Evolutionary conservation across 2,888 invertebrate species (phyloP).

Genomic region (Megalurothrips usitatus): DNA sequence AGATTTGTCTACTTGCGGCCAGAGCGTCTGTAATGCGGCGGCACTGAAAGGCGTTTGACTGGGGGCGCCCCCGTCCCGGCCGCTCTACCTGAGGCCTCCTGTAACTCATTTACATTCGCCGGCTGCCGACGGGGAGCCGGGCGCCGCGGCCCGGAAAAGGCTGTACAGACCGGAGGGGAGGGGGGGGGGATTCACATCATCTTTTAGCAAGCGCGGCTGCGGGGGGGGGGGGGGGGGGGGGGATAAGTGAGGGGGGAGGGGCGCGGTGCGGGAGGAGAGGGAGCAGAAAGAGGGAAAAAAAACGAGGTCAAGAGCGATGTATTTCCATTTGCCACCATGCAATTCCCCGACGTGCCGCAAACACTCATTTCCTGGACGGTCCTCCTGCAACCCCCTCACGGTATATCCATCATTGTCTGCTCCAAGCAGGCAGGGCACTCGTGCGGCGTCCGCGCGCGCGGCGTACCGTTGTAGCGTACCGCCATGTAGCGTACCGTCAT

Average conservation of each 20-base stretch:
- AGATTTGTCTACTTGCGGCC: too few relatives aligned
- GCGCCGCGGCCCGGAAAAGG: not conserved
- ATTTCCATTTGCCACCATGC: constrained; percentile 13
- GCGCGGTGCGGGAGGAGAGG: not conserved
- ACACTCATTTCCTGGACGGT: not conserved
- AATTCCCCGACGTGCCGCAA: constrained; percentile 13
- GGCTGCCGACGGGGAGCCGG: not conserved
- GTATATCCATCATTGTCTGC: constrained; percentile 11
- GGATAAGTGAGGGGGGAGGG: not conserved
- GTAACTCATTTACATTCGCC: not conserved
- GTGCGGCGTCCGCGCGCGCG: too few relatives aligned
- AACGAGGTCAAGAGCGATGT: constrained; percentile 12
- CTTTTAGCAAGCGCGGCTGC: not conserved
- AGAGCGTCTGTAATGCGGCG: too few relatives aligned
- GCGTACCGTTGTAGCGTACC: not conserved
- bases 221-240: not conserved
- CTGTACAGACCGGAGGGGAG: not conserved
- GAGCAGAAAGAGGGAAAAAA: not conserved
- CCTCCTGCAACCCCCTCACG: not conserved
- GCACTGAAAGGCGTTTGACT: too few relatives aligned
- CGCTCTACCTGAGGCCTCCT: too few relatives aligned
- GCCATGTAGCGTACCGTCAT: too few relatives aligned
- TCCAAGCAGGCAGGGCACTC: too few relatives aligned
- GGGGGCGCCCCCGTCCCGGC: too few relatives aligned
- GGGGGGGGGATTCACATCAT: not conserved